Evolutionary conservation across 2,113 vertebrate species (phyloP).

Genomic region (Rhipidura dahli): DNA sequence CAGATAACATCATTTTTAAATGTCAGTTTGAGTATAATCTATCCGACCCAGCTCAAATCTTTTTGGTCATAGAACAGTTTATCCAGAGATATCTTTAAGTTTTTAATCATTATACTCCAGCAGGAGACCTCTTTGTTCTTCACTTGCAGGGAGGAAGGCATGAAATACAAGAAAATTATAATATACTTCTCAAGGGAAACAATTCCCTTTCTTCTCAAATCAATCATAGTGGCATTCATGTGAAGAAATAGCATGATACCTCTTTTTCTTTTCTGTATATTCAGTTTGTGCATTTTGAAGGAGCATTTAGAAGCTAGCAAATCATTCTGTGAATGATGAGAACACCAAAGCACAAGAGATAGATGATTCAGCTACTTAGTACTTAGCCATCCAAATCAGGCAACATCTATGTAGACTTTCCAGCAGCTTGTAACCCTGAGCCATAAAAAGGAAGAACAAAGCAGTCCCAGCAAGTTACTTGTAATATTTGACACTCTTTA

Average conservation of each 20-base stretch:
- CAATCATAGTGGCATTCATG: conserved; percentile 59
- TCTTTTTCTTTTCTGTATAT: conserved; percentile 27
- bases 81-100: conserved; percentile 26
- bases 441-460: background rate
- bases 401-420: background rate
- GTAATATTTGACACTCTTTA: background rate
- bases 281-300: background rate
- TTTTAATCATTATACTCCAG: conserved; percentile 34
- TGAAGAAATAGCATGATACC: conserved; percentile 27
- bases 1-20: conserved; percentile 58
- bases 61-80: conserved; percentile 57
- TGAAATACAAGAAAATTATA: conserved; percentile 63
- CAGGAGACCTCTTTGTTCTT: background rate
- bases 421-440: background rate
- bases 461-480: background rate
- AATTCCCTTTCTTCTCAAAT: conserved; percentile 53
- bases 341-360: background rate
- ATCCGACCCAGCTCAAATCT: conserved; percentile 53
- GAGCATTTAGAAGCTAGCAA: conserved; percentile 37
- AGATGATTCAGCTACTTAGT: background rate
- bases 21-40: conserved; percentile 59
- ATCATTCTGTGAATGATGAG: background rate
- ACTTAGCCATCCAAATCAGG: background rate
- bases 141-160: conserved; percentile 12
- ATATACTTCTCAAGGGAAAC: conserved; percentile 54